phyloP scores from a whole-genome alignment of 1,140 invertebrate species.

The Microplitis mediator region DNA sequence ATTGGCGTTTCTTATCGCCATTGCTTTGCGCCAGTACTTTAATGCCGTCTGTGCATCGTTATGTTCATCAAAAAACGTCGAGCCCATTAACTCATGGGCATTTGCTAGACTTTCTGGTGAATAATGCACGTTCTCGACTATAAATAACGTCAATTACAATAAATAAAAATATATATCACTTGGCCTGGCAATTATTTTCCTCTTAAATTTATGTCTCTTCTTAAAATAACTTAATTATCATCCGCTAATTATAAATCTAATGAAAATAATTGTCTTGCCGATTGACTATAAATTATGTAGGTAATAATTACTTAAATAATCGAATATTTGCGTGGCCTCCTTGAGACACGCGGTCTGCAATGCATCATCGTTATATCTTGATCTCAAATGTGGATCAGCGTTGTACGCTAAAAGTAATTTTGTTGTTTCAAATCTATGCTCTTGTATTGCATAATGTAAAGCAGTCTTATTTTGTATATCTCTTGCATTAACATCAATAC shows the following conservation, averaged over 20 bases:
- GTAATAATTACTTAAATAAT: slow-evolving; percentile 70
- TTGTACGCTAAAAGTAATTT: slow-evolving; percentile 80
- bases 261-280: neutral
- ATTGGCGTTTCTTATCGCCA: slow-evolving; percentile 63
- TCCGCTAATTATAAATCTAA: too few relatives aligned
- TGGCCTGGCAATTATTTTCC: too few relatives aligned
- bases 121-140: slow-evolving; percentile 64
- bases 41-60: slow-evolving; percentile 72
- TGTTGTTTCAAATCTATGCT: slow-evolving; percentile 85
- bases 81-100: slow-evolving; percentile 82
- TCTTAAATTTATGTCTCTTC: neutral
- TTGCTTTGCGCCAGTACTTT: slow-evolving; percentile 72
- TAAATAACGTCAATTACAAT: slow-evolving; percentile 11
- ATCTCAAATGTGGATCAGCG: slow-evolving; percentile 78
- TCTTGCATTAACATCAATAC: slow-evolving; percentile 82
- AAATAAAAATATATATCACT: too few relatives aligned
- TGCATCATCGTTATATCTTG: slow-evolving; percentile 87
- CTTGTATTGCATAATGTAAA: slow-evolving; percentile 92
- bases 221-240: neutral
- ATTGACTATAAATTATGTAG: slow-evolving; percentile 43
- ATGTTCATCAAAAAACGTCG: slow-evolving; percentile 84
- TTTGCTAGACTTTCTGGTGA: slow-evolving; percentile 74
- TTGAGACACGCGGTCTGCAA: slow-evolving; percentile 88
- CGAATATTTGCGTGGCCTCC: slow-evolving; percentile 82
- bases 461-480: slow-evolving; percentile 93